Base-by-base conservation (phyloP, 2,888 invertebrate genomes). In the Theristus sp. region DNA sequence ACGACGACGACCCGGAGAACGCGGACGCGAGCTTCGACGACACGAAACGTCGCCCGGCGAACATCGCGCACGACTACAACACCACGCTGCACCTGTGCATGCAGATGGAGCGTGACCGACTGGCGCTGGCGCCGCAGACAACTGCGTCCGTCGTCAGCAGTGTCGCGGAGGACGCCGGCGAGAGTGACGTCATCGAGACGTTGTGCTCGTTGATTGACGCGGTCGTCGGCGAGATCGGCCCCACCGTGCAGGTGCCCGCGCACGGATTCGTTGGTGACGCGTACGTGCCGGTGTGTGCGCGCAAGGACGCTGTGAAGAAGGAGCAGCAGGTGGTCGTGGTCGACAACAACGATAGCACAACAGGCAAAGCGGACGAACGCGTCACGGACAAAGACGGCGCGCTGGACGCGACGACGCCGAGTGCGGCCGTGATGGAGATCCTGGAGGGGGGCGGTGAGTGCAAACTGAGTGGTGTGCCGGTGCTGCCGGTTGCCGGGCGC, bases 211-310 rank as follows among this genome's bases (percentile, higher is more conserved):
- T 60, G 27, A 47, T 60, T 20, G 60, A 60, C 47, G 25, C 6
- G 17, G 56, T 60, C 13, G 56, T 60, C 25, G 60, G 17, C 13
- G 27, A 56, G 38, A 22, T 60, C 2, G 60, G 60, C 22, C 38
- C 38, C 38, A 38, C 38, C 10, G 17, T 13, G 6, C 38, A 26
- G 13, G 27, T 27, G 30, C 58, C 58, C 17, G 52, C 24, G n/a
- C 58, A 58, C 58, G 58, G 58, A 26, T 49, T 27, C 46, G 58
- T 58, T n/a, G 49, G 58, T 2, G 1, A 25, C 46, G 46, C 57
- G 3, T 24, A 38, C 17, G n/a, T n/a, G n/a, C n/a, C n/a, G n/a
- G n/a, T n/a, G n/a, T n/a, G n/a, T n/a, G n/a, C n/a, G n/a, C n/a
- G n/a, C n/a, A n/a, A n/a, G n/a, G n/a, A n/a, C n/a, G n/a, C n/a